These are phyloP conservation scores for Augochlora pura DNA, from an alignment of 1,140 invertebrate genomes.

Conservation along the genomic window DNA sequence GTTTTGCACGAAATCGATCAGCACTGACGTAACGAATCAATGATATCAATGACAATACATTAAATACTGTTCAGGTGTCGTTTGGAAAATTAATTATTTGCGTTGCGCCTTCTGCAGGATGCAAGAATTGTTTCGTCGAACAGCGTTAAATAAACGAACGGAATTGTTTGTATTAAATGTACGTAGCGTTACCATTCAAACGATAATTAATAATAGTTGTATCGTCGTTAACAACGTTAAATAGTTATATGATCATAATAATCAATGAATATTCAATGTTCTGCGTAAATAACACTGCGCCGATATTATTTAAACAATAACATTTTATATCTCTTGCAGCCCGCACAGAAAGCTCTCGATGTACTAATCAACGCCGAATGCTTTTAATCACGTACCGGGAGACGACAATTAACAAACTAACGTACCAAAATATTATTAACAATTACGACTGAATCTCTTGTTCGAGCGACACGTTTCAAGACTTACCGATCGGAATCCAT, in stretches of 20 bases:
- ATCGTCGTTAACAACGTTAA: too few relatives aligned
- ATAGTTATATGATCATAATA: too few relatives aligned
- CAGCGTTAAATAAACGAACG: too few relatives aligned
- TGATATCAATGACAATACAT: too few relatives aligned
- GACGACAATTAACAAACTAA: constrained; percentile 26
- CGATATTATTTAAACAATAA: too few relatives aligned
- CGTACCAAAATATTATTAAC: constrained; percentile 25
- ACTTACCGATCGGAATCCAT: background rate
- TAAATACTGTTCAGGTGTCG: background rate
- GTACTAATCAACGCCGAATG: background rate
- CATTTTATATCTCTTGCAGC: background rate
- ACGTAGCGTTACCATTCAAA: too few relatives aligned
- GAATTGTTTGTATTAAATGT: too few relatives aligned
- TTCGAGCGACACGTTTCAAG: background rate
- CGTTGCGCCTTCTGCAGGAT: background rate
- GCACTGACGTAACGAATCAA: background rate
- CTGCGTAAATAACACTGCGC: too few relatives aligned
- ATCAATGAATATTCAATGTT: too few relatives aligned
- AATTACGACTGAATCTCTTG: constrained; percentile 15
- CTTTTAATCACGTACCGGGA: constrained; percentile 2
- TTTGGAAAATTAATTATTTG: background rate
- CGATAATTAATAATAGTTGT: too few relatives aligned
- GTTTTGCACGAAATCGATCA: too few relatives aligned
- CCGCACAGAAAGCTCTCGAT: constrained; percentile 7
- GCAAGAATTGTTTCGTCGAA: background rate